These are phyloP conservation scores for Aspidoscelis tigris DNA, from an alignment of 2,113 vertebrate species.

Conservation along the genomic window DNA sequence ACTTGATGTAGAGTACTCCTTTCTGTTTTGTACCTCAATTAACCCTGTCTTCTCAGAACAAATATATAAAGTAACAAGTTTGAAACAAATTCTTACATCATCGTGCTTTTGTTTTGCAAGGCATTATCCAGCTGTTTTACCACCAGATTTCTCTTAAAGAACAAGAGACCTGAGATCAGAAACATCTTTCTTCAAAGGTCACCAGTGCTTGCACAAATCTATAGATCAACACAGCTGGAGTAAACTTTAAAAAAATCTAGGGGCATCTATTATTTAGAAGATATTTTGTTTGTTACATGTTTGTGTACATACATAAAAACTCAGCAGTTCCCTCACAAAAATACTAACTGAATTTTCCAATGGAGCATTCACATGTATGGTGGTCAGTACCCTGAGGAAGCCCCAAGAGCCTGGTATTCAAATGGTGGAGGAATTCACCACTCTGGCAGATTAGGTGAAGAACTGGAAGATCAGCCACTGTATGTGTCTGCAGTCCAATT, in stretches of 20 bases:
- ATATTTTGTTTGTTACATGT: not conserved
- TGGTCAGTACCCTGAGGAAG: too few species aligned
- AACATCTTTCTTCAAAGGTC: constrained; percentile 22
- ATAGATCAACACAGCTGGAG: constrained; percentile 12
- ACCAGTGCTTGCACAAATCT: not conserved
- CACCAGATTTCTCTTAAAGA: constrained; percentile 12
- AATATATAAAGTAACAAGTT: constrained; percentile 26
- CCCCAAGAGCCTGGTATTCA: too few species aligned
- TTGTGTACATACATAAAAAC: not conserved
- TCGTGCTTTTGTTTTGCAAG: constrained; percentile 17
- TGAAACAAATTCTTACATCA: constrained; percentile 11
- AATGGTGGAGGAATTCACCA: too few species aligned
- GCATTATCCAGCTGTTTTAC: not conserved
- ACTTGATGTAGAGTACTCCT: not conserved
- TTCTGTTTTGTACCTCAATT: constrained; percentile 11
- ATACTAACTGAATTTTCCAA: not conserved
- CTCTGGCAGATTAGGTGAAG: too few species aligned
- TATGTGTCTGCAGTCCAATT: too few species aligned
- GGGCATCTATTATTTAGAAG: not conserved
- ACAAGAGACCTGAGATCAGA: not conserved
- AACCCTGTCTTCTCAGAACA: constrained; percentile 22
- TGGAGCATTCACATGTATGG: not conserved
- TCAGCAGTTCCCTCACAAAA: not conserved
- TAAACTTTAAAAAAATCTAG: not conserved
- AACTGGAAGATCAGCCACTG: too few species aligned